Conservation (phyloP, 2,888 invertebrate genomes). For the Cantharis lateralis region DNA sequence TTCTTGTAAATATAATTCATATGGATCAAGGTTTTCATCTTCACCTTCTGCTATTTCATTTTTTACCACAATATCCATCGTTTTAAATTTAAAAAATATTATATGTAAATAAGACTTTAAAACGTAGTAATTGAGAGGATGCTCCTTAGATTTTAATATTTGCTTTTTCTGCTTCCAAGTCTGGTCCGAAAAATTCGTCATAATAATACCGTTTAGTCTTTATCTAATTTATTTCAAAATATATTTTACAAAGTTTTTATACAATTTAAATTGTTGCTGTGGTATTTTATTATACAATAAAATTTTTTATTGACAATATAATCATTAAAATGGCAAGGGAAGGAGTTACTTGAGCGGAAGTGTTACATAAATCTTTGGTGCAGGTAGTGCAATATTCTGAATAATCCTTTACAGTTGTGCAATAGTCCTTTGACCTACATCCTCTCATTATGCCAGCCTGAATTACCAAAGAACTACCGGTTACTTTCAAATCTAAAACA, state of each 20-base stretch:
- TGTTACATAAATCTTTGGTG: neutral
- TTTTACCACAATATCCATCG: neutral
- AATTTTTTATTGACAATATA: neutral
- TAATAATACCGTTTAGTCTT: too few relatives aligned
- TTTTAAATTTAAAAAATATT: neutral
- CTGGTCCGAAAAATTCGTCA: too few relatives aligned
- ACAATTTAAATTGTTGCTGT: neutral
- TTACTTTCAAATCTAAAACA: neutral
- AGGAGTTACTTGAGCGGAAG: neutral
- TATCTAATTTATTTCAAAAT: neutral
- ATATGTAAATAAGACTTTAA: neutral
- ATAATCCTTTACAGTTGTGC: neutral
- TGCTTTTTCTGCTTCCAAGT: too few relatives aligned
- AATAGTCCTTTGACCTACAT: neutral
- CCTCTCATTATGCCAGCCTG: neutral
- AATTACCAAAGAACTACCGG: neutral
- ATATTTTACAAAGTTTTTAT: neutral
- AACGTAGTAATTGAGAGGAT: neutral
- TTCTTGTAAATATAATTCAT: slow-evolving; percentile 2
- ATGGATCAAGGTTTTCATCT: neutral
- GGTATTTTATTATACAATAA: neutral
- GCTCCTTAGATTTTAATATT: neutral
- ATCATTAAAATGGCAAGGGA: neutral
- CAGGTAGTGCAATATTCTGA: neutral
- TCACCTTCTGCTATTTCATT: neutral